Percentiles rank a stretch among this genome's conserved stretches.
Conservation (phyloP, 2,888 invertebrate genomes). For the Lasioglossum figueresi region DNA sequence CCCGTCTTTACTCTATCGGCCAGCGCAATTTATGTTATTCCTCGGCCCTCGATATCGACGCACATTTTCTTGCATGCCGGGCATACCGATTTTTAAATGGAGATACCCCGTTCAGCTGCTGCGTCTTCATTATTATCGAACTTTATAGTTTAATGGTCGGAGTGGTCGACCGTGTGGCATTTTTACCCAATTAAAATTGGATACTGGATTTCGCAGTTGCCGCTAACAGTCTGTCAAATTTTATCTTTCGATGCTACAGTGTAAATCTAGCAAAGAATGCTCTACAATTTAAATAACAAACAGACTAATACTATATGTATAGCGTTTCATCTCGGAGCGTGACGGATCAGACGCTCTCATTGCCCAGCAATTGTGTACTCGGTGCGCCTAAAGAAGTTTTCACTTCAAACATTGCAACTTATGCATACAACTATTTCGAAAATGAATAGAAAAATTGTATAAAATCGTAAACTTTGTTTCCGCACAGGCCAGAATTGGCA, state of each 20-base stretch:
- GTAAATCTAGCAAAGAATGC: too few species aligned
- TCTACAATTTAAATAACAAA: too few species aligned
- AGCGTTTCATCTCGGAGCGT: too few species aligned
- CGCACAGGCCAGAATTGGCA: neutral
- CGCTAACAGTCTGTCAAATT: too few species aligned
- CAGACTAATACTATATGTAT: too few species aligned
- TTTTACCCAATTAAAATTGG: neutral
- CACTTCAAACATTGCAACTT: too few species aligned
- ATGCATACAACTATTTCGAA: neutral
- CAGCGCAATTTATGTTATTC: constrained; percentile 23
- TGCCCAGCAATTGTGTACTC: too few species aligned
- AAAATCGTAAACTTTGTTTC: neutral
- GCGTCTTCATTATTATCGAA: neutral
- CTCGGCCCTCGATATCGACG: neutral
- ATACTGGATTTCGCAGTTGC: neutral
- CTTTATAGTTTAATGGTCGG: neutral
- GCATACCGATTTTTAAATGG: neutral
- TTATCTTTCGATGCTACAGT: too few species aligned
- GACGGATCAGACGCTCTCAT: too few species aligned
- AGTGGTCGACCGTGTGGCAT: neutral
- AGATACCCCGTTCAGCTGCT: neutral
- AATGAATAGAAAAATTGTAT: neutral
- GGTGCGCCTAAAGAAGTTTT: too few species aligned
- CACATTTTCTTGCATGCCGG: neutral
- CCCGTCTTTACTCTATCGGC: constrained; percentile 37